Evolutionary conservation across 2,888 invertebrate species (phyloP).

Genomic region (Sturmia bella): DNA sequence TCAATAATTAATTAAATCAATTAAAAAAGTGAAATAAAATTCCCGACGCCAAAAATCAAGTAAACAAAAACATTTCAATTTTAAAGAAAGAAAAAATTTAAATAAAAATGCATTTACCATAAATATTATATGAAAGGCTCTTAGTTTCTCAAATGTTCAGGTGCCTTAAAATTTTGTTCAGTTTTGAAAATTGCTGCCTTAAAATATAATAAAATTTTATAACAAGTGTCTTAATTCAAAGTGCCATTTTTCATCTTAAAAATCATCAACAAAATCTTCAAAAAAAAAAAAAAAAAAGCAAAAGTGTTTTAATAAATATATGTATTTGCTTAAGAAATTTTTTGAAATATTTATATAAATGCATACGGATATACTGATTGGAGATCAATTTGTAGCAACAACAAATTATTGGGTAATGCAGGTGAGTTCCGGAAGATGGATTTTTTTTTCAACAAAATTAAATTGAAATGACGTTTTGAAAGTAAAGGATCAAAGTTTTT

Average conservation of each 20-base stretch:
- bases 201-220: background rate
- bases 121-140: no score
- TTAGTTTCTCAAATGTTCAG: background rate
- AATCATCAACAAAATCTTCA: background rate
- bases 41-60: no score
- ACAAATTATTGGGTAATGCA: constrained; percentile 82
- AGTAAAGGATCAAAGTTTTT: no score
- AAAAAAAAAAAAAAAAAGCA: constrained; percentile 7
- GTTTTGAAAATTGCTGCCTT: background rate
- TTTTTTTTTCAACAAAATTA: background rate
- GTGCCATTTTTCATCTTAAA: constrained; percentile 52
- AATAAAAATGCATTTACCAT: no score
- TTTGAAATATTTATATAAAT: constrained; percentile 75
- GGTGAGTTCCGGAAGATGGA: constrained; percentile 74
- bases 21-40: no score
- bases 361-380: constrained; percentile 82
- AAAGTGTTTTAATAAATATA: constrained; percentile 1
- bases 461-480: no score
- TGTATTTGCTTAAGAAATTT: constrained; percentile 20
- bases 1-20: no score
- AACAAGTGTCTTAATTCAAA: constrained; percentile 22
- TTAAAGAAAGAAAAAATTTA: no score
- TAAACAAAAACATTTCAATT: no score
- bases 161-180: constrained; percentile 26
- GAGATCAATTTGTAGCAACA: constrained; percentile 82